phyloP scores from a whole-genome alignment of 2,113 vertebrate species.

The Acinonyx jubatus region DNA sequence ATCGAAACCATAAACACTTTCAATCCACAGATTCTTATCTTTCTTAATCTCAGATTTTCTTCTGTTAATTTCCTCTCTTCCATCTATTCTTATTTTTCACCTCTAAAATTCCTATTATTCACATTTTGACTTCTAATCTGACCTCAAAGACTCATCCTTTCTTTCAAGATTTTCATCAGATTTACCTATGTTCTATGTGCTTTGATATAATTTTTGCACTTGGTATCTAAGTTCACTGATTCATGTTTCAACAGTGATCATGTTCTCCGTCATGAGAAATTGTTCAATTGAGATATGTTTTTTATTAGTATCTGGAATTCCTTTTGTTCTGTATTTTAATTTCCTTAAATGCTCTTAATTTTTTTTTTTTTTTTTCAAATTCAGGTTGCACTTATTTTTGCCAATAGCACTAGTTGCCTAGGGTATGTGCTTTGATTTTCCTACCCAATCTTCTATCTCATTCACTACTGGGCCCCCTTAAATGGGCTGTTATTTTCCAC shows the following conservation, averaged over 20 bases:
- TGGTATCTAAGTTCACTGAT: slow-evolving; percentile 11
- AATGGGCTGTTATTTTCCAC: not conserved
- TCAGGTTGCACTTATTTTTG: slow-evolving; percentile 23
- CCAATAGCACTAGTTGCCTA: not conserved
- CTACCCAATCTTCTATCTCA: slow-evolving; percentile 2
- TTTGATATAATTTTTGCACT: not conserved
- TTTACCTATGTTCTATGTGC: not conserved
- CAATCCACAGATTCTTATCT: not conserved
- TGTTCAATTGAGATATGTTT: not conserved
- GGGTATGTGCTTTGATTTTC: not conserved
- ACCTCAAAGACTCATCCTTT: not conserved
- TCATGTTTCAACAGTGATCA: not conserved
- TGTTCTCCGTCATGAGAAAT: not conserved
- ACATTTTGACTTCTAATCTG: not conserved
- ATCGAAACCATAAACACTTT: not conserved
- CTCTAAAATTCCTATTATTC: slow-evolving; percentile 8
- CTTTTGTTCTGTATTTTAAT: slow-evolving; percentile 25
- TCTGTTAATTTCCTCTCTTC: slow-evolving; percentile 10
- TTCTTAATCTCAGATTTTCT: slow-evolving; percentile 6
- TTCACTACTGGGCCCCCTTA: not conserved
- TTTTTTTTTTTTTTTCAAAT: not conserved
- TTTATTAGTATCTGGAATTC: slow-evolving; percentile 1
- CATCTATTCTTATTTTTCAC: not conserved
- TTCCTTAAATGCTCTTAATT: not conserved
- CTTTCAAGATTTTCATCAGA: not conserved